Conservation (phyloP, 2,797 vertebrate species). For the Acanthurus tractus region DNA sequence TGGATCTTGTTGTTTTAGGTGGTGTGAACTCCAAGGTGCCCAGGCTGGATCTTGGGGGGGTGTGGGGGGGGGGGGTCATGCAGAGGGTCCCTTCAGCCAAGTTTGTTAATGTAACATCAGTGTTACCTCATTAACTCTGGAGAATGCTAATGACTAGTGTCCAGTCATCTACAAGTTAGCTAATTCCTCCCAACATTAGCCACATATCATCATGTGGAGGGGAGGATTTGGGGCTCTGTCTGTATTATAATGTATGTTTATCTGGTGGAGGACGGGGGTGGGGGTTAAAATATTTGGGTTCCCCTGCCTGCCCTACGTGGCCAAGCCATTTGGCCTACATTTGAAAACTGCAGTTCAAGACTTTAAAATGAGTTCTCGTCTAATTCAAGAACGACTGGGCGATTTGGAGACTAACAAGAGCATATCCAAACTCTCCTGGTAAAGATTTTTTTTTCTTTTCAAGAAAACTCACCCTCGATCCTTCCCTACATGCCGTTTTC, state of each 20-base stretch:
- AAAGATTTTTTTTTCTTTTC: not conserved
- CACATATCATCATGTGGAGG: not conserved
- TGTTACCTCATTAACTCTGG: slow-evolving; percentile 9
- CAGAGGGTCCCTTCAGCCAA: not conserved
- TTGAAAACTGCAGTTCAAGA: not conserved
- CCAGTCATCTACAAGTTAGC: not conserved
- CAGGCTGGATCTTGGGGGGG: not conserved
- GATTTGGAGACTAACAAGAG: not conserved
- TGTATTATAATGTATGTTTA: slow-evolving; percentile 50
- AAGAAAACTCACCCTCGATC: slow-evolving; percentile 72
- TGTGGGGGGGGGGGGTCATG: not conserved
- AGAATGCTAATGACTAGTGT: not conserved
- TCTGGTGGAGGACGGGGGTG: slow-evolving; percentile 26
- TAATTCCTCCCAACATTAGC: not conserved
- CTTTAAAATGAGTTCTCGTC: not conserved
- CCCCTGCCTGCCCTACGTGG: slow-evolving; percentile 65
- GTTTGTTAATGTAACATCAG: not conserved
- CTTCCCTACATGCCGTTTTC: slow-evolving; percentile 75
- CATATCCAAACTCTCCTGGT: not conserved
- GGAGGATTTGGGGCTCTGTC: not conserved
- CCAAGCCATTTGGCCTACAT: slow-evolving; percentile 67
- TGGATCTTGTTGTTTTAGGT: not conserved
- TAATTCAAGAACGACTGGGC: not conserved
- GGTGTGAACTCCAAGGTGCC: slow-evolving; percentile 6
- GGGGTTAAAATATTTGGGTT: slow-evolving; percentile 64